Evolutionary conservation across 2,888 invertebrate species (phyloP).

Genomic region (Drosophila atroscutellata): DNA sequence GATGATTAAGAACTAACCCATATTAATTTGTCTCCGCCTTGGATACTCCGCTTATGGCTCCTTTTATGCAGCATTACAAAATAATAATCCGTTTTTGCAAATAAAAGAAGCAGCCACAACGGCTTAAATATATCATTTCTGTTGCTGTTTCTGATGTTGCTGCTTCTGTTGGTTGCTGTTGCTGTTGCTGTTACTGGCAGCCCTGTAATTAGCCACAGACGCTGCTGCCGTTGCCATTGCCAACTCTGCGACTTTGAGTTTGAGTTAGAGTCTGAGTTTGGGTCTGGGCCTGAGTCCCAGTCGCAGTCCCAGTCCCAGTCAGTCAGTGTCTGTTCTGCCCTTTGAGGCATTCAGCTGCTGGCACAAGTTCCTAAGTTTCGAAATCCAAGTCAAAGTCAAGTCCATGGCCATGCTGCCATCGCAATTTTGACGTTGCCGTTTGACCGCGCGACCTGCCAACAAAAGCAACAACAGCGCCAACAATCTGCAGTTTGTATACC

Average conservation of each 20-base stretch:
- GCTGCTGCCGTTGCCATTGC: conserved; percentile 59
- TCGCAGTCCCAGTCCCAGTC: not conserved
- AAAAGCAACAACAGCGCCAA: conserved; percentile 27
- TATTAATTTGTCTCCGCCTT: conserved; percentile 26
- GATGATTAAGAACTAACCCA: conserved; percentile 15
- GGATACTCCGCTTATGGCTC: conserved; percentile 17
- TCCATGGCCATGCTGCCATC: conserved; percentile 63
- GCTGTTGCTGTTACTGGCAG: conserved; percentile 59
- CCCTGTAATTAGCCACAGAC: conserved; percentile 81
- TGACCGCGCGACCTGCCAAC: conserved; percentile 62
- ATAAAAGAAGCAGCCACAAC: conserved; percentile 52
- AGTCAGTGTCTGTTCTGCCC: conserved; percentile 30
- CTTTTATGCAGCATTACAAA: conserved; percentile 26
- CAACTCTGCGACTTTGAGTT: conserved; percentile 53
- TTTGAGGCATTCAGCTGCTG: conserved; percentile 63
- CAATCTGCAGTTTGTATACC: conserved; percentile 48
- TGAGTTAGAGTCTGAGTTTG: conserved; percentile 27
- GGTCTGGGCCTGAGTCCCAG: not conserved
- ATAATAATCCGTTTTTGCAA: conserved; percentile 46
- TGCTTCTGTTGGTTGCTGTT: conserved; percentile 45
- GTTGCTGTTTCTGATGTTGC: conserved; percentile 56
- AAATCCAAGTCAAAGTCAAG: conserved; percentile 74
- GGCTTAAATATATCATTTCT: conserved; percentile 71
- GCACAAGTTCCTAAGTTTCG: conserved; percentile 68
- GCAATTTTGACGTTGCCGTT: conserved; percentile 70